phyloP scores from a whole-genome alignment of 2,888 invertebrate species.

The Cantharis lateralis region DNA sequence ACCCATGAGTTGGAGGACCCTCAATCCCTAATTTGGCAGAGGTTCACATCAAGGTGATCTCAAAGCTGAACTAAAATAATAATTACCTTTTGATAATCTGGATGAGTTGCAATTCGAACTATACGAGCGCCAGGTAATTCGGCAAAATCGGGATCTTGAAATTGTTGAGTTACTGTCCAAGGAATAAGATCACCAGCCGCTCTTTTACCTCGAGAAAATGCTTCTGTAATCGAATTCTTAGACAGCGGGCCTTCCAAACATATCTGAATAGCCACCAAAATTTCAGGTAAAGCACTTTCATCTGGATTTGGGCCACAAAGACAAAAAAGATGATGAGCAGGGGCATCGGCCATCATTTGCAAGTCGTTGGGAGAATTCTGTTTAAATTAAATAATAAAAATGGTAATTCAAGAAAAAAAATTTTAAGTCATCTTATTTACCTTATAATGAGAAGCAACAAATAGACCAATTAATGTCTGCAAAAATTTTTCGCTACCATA shows the following conservation, averaged over 20 bases:
- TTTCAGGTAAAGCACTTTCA: constrained; percentile 80
- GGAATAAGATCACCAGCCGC: constrained; percentile 97
- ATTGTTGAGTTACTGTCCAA: constrained; percentile 97
- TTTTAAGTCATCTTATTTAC: constrained; percentile 52
- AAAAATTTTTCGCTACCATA: constrained; percentile 91
- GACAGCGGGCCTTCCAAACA: constrained; percentile 78
- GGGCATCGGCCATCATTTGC: constrained; percentile 97
- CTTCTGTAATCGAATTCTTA: constrained; percentile 73
- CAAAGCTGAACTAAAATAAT: too few relatives aligned
- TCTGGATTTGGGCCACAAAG: constrained; percentile 82
- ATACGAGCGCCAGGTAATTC: constrained; percentile 87
- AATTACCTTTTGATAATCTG: constrained; percentile 83
- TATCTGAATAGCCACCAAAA: constrained; percentile 89
- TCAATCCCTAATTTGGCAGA: too few relatives aligned
- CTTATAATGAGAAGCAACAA: constrained; percentile 98
- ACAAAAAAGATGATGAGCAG: constrained; percentile 96
- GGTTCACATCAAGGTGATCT: too few relatives aligned
- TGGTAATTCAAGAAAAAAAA: background rate
- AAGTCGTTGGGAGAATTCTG: constrained; percentile 98
- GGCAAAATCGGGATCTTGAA: constrained; percentile 92
- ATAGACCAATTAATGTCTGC: constrained; percentile 88
- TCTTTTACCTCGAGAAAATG: constrained; percentile 82
- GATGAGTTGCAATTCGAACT: constrained; percentile 97
- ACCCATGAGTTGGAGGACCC: too few relatives aligned
- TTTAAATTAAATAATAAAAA: background rate